Evolutionary conservation across 2,113 vertebrate genomes (phyloP).

Genomic region (Engystomops pustulosus): DNA sequence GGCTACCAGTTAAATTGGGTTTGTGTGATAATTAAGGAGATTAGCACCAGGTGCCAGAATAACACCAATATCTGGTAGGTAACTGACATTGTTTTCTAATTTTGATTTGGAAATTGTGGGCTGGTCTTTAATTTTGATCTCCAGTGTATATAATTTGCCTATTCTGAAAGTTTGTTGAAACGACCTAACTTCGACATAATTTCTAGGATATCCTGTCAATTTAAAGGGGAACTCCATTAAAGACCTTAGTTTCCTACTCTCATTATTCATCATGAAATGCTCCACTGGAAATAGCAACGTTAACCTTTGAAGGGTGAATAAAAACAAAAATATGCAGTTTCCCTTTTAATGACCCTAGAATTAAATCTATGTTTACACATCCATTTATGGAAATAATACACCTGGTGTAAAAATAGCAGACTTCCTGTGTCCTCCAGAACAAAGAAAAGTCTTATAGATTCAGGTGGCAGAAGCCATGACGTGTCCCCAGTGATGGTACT

Average conservation of each 20-base stretch:
- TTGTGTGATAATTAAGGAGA: too few relatives aligned
- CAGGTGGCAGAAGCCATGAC: neutral
- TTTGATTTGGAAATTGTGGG: too few relatives aligned
- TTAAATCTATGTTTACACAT: neutral
- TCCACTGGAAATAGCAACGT: neutral
- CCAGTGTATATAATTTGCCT: too few relatives aligned
- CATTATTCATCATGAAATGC: neutral
- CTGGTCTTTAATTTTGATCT: too few relatives aligned
- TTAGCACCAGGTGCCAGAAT: too few relatives aligned
- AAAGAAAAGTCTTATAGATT: neutral
- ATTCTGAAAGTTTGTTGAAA: too few relatives aligned
- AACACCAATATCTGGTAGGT: too few relatives aligned
- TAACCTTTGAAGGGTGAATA: neutral
- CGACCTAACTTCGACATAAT: too few relatives aligned
- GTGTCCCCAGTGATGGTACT: neutral
- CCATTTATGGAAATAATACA: conserved; percentile 14
- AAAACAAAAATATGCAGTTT: neutral
- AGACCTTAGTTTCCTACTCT: neutral
- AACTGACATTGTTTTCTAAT: too few relatives aligned
- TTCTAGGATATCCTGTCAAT: neutral
- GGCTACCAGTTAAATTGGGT: too few relatives aligned
- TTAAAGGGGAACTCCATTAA: neutral
- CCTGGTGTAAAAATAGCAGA: neutral
- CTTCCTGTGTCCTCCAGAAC: neutral
- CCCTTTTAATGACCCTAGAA: neutral